Conservation (phyloP, 2,888 invertebrate genomes). For the Diarsia dahlii region DNA sequence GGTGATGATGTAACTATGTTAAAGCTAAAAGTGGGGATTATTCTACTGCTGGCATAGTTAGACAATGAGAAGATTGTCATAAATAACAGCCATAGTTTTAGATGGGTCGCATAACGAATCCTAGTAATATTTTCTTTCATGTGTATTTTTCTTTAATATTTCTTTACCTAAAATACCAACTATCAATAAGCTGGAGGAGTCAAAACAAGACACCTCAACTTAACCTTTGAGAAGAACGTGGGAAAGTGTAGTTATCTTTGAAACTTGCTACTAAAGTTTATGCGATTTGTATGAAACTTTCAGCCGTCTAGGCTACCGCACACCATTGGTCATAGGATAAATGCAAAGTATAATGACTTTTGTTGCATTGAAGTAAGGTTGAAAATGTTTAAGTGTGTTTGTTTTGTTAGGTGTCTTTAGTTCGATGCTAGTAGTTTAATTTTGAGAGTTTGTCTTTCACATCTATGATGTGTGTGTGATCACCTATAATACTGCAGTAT, state of each 20-base stretch:
- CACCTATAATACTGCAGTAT: background rate
- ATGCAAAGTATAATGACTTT: slow-evolving; percentile 2
- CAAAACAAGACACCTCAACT: background rate
- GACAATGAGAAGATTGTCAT: background rate
- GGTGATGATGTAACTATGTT: no score
- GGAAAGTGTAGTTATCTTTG: background rate
- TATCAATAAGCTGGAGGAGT: background rate
- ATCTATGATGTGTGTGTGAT: no score
- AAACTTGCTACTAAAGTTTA: slow-evolving; percentile 11
- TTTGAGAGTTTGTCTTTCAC: slow-evolving; percentile 7
- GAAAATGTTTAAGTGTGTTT: background rate
- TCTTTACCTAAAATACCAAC: background rate
- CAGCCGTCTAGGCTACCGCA: background rate
- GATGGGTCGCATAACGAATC: background rate
- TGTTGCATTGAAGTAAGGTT: background rate
- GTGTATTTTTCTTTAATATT: background rate
- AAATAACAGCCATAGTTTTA: background rate
- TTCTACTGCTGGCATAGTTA: background rate
- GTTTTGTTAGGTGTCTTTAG: background rate
- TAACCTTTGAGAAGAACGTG: slow-evolving; percentile 21
- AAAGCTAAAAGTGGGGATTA: no score
- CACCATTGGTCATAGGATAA: background rate
- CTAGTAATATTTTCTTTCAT: background rate
- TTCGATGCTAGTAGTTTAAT: background rate
- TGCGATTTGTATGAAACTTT: slow-evolving; percentile 1